These are phyloP conservation scores for Timandra comae DNA, from an alignment of 2,888 invertebrate genomes.

Conservation along the genomic window DNA sequence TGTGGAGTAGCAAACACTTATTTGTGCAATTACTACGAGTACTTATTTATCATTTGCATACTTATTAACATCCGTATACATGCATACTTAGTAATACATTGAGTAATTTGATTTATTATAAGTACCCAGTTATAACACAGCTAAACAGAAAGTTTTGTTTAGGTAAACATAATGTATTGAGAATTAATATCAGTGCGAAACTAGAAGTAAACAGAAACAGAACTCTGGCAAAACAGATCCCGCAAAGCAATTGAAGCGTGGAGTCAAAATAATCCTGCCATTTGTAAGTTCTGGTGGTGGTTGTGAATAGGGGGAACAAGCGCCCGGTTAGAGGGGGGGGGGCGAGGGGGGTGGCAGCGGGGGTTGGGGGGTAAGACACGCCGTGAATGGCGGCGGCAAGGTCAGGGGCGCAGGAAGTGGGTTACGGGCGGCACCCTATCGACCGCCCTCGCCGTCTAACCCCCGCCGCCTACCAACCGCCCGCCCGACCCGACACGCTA, in stretches of 20 bases:
- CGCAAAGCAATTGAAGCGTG: slow-evolving; percentile 36
- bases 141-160: too few species aligned
- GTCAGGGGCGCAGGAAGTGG: slow-evolving; percentile 75
- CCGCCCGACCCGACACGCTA: slow-evolving; percentile 8
- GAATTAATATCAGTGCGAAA: slow-evolving; percentile 11
- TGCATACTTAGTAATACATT: too few species aligned
- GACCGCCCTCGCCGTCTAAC: slow-evolving; percentile 17
- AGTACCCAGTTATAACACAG: too few species aligned
- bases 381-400: slow-evolving; percentile 73
- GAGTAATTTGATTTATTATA: too few species aligned
- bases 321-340: slow-evolving; percentile 13
- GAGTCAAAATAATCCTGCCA: slow-evolving; percentile 44
- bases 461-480: slow-evolving; percentile 6
- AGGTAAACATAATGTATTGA: too few species aligned
- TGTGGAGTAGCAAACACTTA: too few species aligned
- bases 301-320: slow-evolving; percentile 9
- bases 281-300: slow-evolving; percentile 40
- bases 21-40: too few species aligned
- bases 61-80: too few species aligned
- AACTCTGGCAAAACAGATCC: slow-evolving; percentile 26
- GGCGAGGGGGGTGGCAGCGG: slow-evolving; percentile 29
- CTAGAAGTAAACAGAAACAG: slow-evolving; percentile 25
- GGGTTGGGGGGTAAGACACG: slow-evolving; percentile 42
- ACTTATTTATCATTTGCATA: too few species aligned
- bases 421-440: slow-evolving; percentile 73